Evolutionary conservation across 2,797 vertebrate species (phyloP).

Genomic region (Bovichtus variegatus): DNA sequence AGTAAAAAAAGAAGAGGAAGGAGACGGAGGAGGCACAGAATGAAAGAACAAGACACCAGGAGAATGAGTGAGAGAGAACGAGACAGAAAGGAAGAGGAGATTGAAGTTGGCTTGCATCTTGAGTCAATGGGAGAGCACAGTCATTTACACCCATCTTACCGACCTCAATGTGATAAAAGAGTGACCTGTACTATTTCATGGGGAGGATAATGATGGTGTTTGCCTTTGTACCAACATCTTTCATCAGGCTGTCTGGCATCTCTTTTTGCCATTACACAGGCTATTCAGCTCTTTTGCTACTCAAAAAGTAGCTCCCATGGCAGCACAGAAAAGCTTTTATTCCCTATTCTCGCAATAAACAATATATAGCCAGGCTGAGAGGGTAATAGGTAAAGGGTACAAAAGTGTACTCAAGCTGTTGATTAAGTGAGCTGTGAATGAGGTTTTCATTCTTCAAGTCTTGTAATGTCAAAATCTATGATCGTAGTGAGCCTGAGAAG

Average conservation of each 20-base stretch:
- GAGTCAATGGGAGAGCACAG: conserved; percentile 67
- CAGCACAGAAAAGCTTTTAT: conserved; percentile 46
- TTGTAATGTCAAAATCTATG: not conserved
- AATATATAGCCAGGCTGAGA: conserved; percentile 42
- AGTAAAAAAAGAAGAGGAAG: conserved; percentile 28
- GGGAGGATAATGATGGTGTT: conserved; percentile 71
- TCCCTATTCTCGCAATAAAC: conserved; percentile 44
- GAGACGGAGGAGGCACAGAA: conserved; percentile 8
- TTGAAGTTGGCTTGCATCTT: conserved; percentile 65
- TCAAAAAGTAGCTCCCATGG: conserved; percentile 60
- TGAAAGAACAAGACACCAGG: conserved; percentile 26
- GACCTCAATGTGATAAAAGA: conserved; percentile 69
- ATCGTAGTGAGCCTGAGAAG: not conserved
- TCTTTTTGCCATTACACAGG: conserved; percentile 54
- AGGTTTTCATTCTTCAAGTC: conserved; percentile 16
- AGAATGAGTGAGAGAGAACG: conserved; percentile 30
- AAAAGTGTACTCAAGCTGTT: conserved; percentile 24
- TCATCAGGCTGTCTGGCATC: conserved; percentile 56
- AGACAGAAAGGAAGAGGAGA: conserved; percentile 45
- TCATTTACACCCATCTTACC: conserved; percentile 66
- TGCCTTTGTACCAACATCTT: conserved; percentile 70
- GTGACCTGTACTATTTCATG: conserved; percentile 68
- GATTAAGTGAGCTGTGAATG: conserved; percentile 41
- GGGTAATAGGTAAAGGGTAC: conserved; percentile 7
- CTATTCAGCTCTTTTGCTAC: conserved; percentile 50